A percentile compares a stretch with the other conserved stretches of the same genome.
phyloP scores from a whole-genome alignment of 2,113 vertebrate species.

The Ciconia stormi region DNA sequence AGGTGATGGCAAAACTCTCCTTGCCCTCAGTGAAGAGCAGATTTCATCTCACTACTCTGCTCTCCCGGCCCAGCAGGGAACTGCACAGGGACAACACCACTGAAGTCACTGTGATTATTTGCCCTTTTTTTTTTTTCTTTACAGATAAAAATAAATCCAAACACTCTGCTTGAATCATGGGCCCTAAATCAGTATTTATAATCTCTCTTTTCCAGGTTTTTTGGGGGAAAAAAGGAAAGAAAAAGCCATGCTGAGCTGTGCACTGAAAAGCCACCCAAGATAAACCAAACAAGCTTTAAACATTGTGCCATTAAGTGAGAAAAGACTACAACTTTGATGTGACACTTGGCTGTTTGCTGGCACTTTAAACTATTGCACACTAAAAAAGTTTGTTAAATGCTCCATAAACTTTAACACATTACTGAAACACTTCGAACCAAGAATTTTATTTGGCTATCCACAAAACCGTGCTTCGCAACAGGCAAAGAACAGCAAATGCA shows the following conservation, averaged over 20 bases:
- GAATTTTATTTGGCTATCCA: conserved; percentile 16
- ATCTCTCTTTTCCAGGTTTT: not conserved
- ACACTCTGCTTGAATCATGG: not conserved
- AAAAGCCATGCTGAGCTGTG: not conserved
- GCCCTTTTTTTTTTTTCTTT: not conserved
- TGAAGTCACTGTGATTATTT: not conserved
- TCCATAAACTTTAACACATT: conserved; percentile 62
- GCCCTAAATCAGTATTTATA: not conserved
- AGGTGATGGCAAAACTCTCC: not conserved
- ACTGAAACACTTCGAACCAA: conserved; percentile 9
- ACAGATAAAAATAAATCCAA: conserved; percentile 11
- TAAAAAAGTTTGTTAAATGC: conserved; percentile 69
- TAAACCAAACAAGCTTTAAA: not conserved
- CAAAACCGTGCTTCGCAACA: not conserved
- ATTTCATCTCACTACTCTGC: not conserved
- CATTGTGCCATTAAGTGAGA: not conserved
- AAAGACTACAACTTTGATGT: conserved; percentile 18
- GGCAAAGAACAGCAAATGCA: not conserved
- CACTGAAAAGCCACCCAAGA: not conserved
- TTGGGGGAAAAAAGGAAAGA: not conserved
- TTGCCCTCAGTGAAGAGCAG: not conserved
- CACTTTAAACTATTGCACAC: not conserved
- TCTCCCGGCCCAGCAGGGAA: not conserved
- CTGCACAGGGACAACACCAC: not conserved
- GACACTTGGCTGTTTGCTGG: conserved; percentile 22